These are phyloP conservation scores for Hemicrepidius hirtus DNA, from an alignment of 2,888 invertebrate species.

Conservation along the genomic window DNA sequence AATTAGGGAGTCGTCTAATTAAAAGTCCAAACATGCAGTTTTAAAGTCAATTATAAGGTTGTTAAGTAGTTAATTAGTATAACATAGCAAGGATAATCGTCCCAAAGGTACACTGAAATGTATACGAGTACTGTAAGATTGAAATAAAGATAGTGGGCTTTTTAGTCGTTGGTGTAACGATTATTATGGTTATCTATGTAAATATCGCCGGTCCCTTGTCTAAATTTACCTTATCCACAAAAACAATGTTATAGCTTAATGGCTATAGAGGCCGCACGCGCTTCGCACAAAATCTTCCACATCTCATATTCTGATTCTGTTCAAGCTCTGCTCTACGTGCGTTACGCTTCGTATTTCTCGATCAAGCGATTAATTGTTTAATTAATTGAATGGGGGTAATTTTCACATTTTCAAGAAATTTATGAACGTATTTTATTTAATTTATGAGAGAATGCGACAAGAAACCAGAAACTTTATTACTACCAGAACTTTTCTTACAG, in stretches of 20 bases:
- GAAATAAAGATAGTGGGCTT: conserved; percentile 43
- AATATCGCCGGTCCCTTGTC: conserved; percentile 38
- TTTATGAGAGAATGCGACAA: too few species aligned
- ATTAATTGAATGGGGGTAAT: too few species aligned
- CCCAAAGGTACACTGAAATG: conserved; percentile 39
- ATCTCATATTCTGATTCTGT: conserved; percentile 1
- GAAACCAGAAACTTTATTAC: too few species aligned
- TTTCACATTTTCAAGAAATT: too few species aligned
- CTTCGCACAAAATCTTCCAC: conserved; percentile 1
- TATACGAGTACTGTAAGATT: conserved; percentile 40
- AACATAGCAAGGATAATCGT: conserved; percentile 36
- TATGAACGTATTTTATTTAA: too few species aligned
- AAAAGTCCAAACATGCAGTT: conserved; percentile 39
- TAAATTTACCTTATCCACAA: conserved; percentile 37
- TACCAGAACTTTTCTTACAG: too few species aligned
- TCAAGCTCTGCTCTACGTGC: neutral
- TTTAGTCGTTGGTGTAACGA: conserved; percentile 40
- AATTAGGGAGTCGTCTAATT: conserved; percentile 22
- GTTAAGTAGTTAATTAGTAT: conserved; percentile 45
- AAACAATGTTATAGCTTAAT: conserved; percentile 44
- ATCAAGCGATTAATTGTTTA: too few species aligned
- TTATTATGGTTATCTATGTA: conserved; percentile 47
- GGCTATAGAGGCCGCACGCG: conserved; percentile 34
- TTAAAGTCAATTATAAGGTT: conserved; percentile 44
- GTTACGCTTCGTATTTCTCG: neutral